Conservation (phyloP, 2,797 vertebrate species). For the Liparis tanakae region DNA sequence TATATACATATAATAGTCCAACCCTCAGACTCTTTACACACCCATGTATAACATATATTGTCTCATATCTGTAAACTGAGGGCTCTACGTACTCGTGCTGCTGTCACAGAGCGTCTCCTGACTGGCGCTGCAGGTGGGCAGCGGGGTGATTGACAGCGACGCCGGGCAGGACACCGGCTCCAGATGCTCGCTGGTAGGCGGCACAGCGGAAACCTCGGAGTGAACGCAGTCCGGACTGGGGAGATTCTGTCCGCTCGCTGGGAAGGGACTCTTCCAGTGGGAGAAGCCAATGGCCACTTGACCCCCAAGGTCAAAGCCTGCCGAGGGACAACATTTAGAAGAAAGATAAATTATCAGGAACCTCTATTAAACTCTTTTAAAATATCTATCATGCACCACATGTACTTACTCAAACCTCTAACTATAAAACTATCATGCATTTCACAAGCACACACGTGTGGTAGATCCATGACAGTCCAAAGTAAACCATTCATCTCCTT, state of each 20-base stretch:
- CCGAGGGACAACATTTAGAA: neutral
- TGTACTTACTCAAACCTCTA: neutral
- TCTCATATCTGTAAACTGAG: neutral
- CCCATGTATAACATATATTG: neutral
- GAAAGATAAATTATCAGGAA: neutral
- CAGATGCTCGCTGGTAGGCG: slow-evolving; percentile 76
- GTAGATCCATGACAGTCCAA: no score
- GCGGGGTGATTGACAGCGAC: slow-evolving; percentile 89
- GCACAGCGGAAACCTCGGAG: slow-evolving; percentile 76
- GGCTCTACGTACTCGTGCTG: slow-evolving; percentile 78
- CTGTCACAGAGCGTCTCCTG: slow-evolving; percentile 90
- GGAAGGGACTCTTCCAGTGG: slow-evolving; percentile 86
- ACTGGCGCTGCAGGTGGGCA: slow-evolving; percentile 85
- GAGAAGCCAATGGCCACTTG: slow-evolving; percentile 86
- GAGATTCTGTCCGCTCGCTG: slow-evolving; percentile 68
- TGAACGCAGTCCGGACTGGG: slow-evolving; percentile 78
- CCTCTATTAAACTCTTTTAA: neutral
- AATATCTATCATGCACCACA: neutral
- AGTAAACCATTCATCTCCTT: slow-evolving; percentile 1
- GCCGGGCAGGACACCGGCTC: slow-evolving; percentile 90
- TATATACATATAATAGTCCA: neutral
- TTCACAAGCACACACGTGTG: neutral
- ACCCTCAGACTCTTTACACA: neutral
- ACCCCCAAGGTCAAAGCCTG: slow-evolving; percentile 86
- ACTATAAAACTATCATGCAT: neutral